Evolutionary conservation across 2,888 invertebrate genomes (phyloP), one percentile per base, ranked within the genome.

Genomic region (Aricia artaxerxes): DNA sequence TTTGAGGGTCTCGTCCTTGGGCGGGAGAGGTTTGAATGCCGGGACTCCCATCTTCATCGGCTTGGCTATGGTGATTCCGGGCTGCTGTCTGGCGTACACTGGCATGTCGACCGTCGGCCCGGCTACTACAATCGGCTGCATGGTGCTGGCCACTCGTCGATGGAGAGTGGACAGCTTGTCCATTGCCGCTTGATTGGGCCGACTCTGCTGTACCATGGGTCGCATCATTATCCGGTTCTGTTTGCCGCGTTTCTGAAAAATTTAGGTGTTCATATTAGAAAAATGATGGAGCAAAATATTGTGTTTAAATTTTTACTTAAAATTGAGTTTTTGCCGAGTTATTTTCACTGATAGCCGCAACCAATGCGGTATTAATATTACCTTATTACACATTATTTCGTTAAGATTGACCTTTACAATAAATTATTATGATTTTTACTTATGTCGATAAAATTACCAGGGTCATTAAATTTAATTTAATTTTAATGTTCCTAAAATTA

Each of bases 1-100:
- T 86, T 94, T 91, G 79, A 95, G 94, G 7, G 95, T 96, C 40
- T 94, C 93, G 82, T 94, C 93, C 86, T 94, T 94, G 3, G 96
- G 95, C 73, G 97, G 97, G 82, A 97, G 94, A 0, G 97, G 97
- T 86, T 95, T 97, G 90, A 98, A 98, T 0, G 97, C 96, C 57
- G 98, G 98, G 9, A 98, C 96, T 9, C 95, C 95, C 90, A 95
- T 91, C 2, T 95, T 94, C 84, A 95, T 87, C 0, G 95, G 95
- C 78, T 95, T 95, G 1, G 95, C 95, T 88, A 95, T 91, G 16
- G 95, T 94, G 13, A 90, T 82, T 1, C 89, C 83, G 24, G 90
- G 89, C 4, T 86, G 85, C 6, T 81, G 79, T 84, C 87, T 87
- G 1, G 80, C 82, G 38, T 85, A 84, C 5, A 85, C 82, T 2